Conservation (phyloP, 2,113 vertebrate species). For the Odontophorus gujanensis region DNA sequence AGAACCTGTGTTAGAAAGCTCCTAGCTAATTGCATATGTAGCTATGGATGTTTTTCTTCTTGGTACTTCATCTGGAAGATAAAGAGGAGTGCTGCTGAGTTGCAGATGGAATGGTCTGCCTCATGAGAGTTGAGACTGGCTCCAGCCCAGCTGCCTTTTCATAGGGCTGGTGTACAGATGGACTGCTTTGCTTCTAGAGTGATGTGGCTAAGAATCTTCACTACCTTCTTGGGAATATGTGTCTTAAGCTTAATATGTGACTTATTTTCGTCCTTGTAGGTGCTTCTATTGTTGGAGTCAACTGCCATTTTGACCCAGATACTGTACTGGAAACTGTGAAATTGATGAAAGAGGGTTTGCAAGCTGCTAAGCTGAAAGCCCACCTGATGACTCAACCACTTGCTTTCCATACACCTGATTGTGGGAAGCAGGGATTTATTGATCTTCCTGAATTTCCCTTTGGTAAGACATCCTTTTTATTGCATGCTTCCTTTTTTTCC, state of each 20-base stretch:
- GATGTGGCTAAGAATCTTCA: neutral
- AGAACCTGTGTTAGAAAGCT: neutral
- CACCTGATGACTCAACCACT: constrained; percentile 93
- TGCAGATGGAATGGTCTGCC: neutral
- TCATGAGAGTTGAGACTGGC: neutral
- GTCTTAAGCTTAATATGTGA: neutral
- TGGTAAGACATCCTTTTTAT: constrained; percentile 76
- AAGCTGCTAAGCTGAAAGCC: constrained; percentile 88
- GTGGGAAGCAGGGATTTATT: constrained; percentile 94
- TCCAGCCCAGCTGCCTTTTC: neutral
- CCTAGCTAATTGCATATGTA: neutral
- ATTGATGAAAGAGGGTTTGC: constrained; percentile 94
- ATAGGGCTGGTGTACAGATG: neutral
- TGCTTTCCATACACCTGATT: constrained; percentile 94
- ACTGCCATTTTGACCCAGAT: constrained; percentile 96
- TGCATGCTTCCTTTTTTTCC: rapidly evolving
- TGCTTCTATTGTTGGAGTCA: constrained; percentile 91
- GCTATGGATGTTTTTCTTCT: neutral
- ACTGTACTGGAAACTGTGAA: constrained; percentile 87
- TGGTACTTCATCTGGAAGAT: neutral
- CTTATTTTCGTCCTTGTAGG: constrained; percentile 76
- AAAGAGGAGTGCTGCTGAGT: neutral
- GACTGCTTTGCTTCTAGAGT: neutral
- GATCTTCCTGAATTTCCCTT: constrained; percentile 97
- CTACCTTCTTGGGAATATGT: neutral